Percentiles rank a stretch among this genome's conserved stretches.
Conservation (phyloP, 1,140 invertebrate species). For the Microplitis demolitor region DNA sequence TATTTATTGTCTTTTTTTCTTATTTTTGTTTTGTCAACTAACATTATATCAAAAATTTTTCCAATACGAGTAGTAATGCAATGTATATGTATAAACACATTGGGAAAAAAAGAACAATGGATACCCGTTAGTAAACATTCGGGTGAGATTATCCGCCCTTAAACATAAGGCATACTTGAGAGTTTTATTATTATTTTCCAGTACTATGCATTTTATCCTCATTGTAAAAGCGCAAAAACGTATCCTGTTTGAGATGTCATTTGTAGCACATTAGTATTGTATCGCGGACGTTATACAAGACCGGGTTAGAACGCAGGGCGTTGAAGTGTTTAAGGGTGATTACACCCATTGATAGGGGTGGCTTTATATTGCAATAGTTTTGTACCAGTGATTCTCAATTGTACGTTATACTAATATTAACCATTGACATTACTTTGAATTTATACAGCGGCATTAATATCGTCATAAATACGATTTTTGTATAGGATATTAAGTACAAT, state of each 20-base stretch:
- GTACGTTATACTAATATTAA: not conserved
- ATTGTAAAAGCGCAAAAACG: conserved; percentile 60
- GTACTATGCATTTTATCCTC: conserved; percentile 16
- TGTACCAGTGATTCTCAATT: conserved; percentile 48
- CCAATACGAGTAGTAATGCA: too few relatives aligned
- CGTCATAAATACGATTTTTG: too few relatives aligned
- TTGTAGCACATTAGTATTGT: conserved; percentile 64
- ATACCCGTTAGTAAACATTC: conserved; percentile 15
- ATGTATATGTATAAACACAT: not conserved
- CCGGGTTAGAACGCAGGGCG: conserved; percentile 41
- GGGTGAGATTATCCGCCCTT: conserved; percentile 4
- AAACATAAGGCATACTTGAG: not conserved
- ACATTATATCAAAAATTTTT: not conserved
- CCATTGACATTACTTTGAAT: too few relatives aligned
- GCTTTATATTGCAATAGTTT: conserved; percentile 55
- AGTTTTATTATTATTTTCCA: conserved; percentile 17
- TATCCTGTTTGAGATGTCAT: conserved; percentile 59
- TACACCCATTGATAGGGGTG: conserved; percentile 60
- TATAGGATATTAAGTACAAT: too few relatives aligned
- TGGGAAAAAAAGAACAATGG: not conserved
- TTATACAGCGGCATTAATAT: too few relatives aligned
- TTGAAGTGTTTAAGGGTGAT: conserved; percentile 63
- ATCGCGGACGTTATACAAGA: conserved; percentile 37
- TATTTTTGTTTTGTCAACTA: not conserved
- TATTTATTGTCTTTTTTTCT: not conserved